Evolutionary conservation across 2,113 vertebrate species (phyloP).

Genomic region (Oceanites oceanicus): DNA sequence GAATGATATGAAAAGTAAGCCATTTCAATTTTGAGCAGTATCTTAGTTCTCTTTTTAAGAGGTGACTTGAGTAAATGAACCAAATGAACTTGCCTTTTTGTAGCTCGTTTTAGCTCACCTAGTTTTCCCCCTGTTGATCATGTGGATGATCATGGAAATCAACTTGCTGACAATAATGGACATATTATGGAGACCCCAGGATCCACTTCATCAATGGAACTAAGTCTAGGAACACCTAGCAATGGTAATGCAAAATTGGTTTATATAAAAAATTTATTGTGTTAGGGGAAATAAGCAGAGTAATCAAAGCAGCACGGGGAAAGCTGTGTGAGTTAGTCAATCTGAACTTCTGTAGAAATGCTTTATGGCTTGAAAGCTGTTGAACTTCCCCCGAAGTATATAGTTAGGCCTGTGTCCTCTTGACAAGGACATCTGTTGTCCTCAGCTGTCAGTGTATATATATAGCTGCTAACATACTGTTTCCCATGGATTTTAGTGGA

Average conservation of each 20-base stretch:
- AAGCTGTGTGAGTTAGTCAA: not conserved
- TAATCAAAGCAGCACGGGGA: not conserved
- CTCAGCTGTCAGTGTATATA: not conserved
- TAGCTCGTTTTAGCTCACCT: conserved; percentile 73
- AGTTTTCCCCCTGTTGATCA: conserved; percentile 58
- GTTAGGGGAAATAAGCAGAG: not conserved
- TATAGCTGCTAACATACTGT: not conserved
- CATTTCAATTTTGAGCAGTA: not conserved
- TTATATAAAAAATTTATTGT: not conserved
- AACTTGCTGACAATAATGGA: conserved; percentile 11
- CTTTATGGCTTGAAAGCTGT: not conserved
- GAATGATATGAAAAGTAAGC: conserved; percentile 97
- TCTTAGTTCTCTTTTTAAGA: not conserved
- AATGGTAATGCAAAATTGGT: conserved; percentile 35
- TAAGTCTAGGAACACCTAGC: conserved; percentile 9
- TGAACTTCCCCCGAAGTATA: not conserved
- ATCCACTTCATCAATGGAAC: conserved; percentile 24
- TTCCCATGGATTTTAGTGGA: not conserved
- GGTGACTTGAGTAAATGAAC: not conserved
- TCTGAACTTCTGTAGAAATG: not conserved
- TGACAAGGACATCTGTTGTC: not conserved
- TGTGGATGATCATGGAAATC: conserved; percentile 50
- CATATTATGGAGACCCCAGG: conserved; percentile 19
- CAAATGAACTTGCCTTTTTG: not conserved
- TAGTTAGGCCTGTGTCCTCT: not conserved